A percentile compares a stretch with the other conserved stretches of the same genome.
phyloP scores from a whole-genome alignment of 2,797 vertebrate species.

The Galagoides demidoff region DNA sequence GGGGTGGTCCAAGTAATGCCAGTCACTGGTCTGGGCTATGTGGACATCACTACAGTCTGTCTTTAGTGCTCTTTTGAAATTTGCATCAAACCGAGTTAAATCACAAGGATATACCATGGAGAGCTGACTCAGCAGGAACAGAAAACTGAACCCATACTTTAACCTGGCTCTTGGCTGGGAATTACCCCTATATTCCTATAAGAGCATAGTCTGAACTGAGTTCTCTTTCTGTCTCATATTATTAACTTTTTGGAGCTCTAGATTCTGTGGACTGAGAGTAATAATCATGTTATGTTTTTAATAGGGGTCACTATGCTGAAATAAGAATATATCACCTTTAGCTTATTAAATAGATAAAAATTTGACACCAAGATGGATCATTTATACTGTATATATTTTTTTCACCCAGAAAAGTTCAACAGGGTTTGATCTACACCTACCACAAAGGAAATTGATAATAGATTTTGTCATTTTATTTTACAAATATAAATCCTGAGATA shows the following conservation, averaged over 20 bases:
- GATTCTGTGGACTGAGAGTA: neutral
- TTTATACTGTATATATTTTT: neutral
- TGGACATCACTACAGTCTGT: neutral
- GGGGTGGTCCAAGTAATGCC: neutral
- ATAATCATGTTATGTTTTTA: neutral
- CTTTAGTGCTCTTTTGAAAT: neutral
- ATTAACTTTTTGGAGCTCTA: neutral
- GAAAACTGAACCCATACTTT: conserved; percentile 31
- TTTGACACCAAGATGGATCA: neutral
- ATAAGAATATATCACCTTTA: neutral
- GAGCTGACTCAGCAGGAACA: neutral
- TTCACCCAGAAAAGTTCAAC: neutral
- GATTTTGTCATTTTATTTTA: neutral
- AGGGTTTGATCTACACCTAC: neutral
- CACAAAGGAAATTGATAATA: neutral
- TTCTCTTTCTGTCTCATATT: neutral
- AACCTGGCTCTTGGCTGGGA: conserved; percentile 6
- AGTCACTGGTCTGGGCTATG: too few relatives aligned
- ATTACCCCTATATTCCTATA: neutral
- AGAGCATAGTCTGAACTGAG: neutral
- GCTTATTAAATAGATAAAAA: conserved; percentile 5
- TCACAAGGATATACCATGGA: neutral
- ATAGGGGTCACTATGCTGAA: neutral
- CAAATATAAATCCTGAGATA: neutral
- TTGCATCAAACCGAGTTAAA: conserved; percentile 45